Conservation (phyloP, 2,113 vertebrate genomes). For the Gallinago jamesoni region DNA sequence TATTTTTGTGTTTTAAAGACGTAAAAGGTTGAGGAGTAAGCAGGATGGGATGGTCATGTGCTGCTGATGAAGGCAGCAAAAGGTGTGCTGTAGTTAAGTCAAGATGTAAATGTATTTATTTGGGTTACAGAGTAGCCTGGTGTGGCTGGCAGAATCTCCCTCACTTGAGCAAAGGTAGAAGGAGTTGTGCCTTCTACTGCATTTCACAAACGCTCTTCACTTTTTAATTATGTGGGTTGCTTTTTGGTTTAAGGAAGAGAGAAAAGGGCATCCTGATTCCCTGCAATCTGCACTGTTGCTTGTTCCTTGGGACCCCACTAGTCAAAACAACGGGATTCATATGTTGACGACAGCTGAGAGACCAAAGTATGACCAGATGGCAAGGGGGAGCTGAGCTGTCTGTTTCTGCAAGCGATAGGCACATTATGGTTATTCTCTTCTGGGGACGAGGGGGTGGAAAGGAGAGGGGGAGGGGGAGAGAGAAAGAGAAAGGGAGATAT, state of each 20-base stretch:
- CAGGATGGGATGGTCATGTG: not conserved
- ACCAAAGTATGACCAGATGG: conserved; percentile 67
- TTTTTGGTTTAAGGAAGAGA: conserved; percentile 35
- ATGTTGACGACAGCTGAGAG: conserved; percentile 67
- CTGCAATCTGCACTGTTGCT: conserved; percentile 56
- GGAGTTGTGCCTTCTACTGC: not conserved
- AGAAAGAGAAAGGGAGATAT: conserved; percentile 30
- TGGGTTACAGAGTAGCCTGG: not conserved
- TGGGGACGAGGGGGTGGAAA: conserved; percentile 39
- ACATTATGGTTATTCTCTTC: conserved; percentile 66
- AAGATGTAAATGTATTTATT: not conserved
- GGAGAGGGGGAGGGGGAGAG: not conserved
- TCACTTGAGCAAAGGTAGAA: not conserved
- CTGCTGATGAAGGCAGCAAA: not conserved
- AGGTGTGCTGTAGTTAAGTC: not conserved
- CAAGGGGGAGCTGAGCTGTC: conserved; percentile 66
- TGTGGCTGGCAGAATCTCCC: not conserved
- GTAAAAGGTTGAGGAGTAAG: not conserved
- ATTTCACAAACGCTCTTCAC: not conserved
- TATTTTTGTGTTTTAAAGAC: not conserved
- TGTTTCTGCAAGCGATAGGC: conserved; percentile 67
- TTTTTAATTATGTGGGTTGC: not conserved
- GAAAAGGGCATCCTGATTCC: conserved; percentile 50
- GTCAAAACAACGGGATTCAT: conserved; percentile 70
- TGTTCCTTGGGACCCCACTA: conserved; percentile 66